Evolutionary conservation across 2,797 vertebrate genomes (phyloP), one percentile per base, ranked within the genome.

Genomic region (Sebastes oblongus): DNA sequence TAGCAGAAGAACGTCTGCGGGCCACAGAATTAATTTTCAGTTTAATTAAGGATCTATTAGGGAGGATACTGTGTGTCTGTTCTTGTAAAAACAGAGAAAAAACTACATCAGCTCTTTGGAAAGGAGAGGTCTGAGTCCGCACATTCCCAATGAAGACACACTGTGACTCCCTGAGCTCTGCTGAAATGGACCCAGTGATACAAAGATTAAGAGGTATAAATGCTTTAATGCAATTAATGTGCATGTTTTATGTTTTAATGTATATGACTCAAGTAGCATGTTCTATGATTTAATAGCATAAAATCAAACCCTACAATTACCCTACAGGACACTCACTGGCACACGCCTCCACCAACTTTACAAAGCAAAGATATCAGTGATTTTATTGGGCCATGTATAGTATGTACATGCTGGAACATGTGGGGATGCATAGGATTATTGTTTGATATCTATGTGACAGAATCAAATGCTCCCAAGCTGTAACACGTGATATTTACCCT

Each of bases 101-200:
- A 59, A 36, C 59, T 3, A 3, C 27, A 62, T 91, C 78, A 86
- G 75, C 77, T 64, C 66, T 81, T 87, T 32, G 39, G 56, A 66
- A 34, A 73, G 8, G 50, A 68, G 20, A 65, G 10, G 4, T 24
- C 80, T 81, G 84, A 81, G 61, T 87, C 54, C 73, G 86, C 91
- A 92, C 87, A 91, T 92, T 93, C 88, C 77, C 36, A 0, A 1
- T 56, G 4, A 55, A 62, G 32, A 78, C 50, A 58, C n/a, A 71
- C 54, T 5, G 3, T 3, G 65, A 85, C 88, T 89, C 87, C 86
- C 80, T 29, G 13, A 39, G 25, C n/a, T 59, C 32, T 18, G n/a
- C 4, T 66, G 11, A 71, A 67, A 77, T 27, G 0, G 4, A 73
- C 42, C 13, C 10, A 72, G 61, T 79, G 24, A 55, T 8, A 65